Evolutionary conservation across 2,113 vertebrate genomes (phyloP).

Genomic region (Myocastor coypus): DNA sequence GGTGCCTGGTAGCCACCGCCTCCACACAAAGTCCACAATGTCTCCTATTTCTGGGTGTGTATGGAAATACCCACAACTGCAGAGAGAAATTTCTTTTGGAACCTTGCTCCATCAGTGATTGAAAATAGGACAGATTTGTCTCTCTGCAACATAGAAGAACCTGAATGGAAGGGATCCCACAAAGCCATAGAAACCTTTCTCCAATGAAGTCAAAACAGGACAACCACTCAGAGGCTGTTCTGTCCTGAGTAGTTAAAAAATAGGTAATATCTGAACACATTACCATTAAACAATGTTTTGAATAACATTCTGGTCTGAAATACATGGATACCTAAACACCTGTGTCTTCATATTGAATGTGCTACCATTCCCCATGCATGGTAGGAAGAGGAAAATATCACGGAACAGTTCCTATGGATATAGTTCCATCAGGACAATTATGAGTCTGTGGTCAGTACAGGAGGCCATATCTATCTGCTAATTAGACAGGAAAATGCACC

Average conservation of each 20-base stretch:
- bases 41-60: neutral
- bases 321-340: neutral
- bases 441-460: neutral
- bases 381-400: neutral
- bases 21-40: neutral
- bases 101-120: neutral
- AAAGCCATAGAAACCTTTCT: neutral
- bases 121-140: neutral
- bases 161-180: neutral
- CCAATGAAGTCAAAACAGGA: neutral
- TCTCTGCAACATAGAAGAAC: neutral
- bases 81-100: neutral
- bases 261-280: neutral
- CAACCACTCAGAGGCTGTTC: neutral
- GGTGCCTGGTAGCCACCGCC: neutral
- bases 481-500: neutral
- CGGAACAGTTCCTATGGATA: neutral
- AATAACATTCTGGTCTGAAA: neutral
- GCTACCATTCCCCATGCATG: neutral
- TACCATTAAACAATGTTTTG: neutral
- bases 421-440: neutral
- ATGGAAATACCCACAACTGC: neutral
- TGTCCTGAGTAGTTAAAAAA: neutral
- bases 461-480: neutral
- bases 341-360: neutral